Conservation (phyloP, 2,888 invertebrate genomes). For the Holacanthella duospinosa region DNA sequence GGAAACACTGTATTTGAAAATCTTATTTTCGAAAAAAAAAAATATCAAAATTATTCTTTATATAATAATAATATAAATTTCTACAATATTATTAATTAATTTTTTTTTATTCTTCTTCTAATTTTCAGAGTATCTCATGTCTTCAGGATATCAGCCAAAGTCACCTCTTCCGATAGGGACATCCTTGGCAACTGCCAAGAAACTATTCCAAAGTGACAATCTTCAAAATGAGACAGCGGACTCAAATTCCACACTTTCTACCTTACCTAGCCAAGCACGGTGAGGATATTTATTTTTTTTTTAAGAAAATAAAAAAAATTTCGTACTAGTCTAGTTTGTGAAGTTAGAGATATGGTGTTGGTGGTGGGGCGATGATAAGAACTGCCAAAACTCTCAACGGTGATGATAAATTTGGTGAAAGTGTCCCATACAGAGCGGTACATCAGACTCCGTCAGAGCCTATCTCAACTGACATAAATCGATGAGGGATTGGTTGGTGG, state of each 20-base stretch:
- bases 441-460: too few species aligned
- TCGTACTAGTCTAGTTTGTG: too few species aligned
- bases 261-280: constrained; percentile 38
- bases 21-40: too few species aligned
- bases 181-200: constrained; percentile 37
- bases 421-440: constrained; percentile 5
- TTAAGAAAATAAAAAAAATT: neutral
- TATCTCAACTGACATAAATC: neutral
- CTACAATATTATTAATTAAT: too few species aligned
- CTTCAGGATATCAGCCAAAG: constrained; percentile 38
- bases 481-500: constrained; percentile 2
- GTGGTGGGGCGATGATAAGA: neutral
- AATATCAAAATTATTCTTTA: too few species aligned
- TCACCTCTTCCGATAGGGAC: constrained; percentile 36
- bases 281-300: constrained; percentile 14
- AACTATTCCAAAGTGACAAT: constrained; percentile 38
- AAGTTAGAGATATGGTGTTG: neutral
- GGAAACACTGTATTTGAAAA: too few species aligned
- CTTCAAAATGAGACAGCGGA: constrained; percentile 37
- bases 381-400: too few species aligned
- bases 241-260: constrained; percentile 36
- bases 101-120: neutral
- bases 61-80: too few species aligned
- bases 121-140: constrained; percentile 37
- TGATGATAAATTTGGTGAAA: too few species aligned